Base-by-base conservation (phyloP, 2,888 invertebrate genomes). In the Terebella lapidaria region DNA sequence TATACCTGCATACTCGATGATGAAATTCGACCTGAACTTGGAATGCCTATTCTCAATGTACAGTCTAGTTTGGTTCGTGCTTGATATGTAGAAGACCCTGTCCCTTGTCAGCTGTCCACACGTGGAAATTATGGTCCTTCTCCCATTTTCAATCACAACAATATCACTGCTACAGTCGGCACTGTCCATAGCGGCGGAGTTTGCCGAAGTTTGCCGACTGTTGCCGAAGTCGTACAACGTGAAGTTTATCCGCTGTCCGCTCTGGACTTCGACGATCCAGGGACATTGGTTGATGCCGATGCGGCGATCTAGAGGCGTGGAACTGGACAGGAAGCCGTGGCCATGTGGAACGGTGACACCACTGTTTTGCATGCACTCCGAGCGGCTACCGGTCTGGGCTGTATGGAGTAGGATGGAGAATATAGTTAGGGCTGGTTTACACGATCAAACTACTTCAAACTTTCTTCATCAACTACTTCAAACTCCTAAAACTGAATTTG, bases 241-340 rank as follows among this genome's bases (percentile, higher is more conserved):
- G 47, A 64, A 51, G 58, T 64, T 64, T 54, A 64, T 28, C 20
- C 57, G 55, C 42, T 60, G 62, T 15, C 64, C 64, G 2, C 27
- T 10, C 15, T 28, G 5, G 15, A 28, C 53, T 5, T 25, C 10
- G 5, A 53, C 10, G 26, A 53, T 28, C 53, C 53, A 53, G 27
- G 53, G 53, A 28, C 53, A 53, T 5, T 5, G 15, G 10, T 10
- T 5, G 5, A 22, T 28, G 15, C 53, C 53, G 15, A 53, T 22
- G 5, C 26, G 4, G 28, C 10, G 10, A 15, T 53, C 27, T 5
- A 22, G 27, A 5, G 53, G 15, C 22, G 10, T 25, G 15, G 15
- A 15, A 28, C 53, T 53, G 53, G 53, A 5, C 27, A 53, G 53
- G 28, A 27, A 53, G 15, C 53, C 53, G 15, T 15, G 15, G 22